A percentile compares a stretch with the other conserved stretches of the same genome.
Conservation (phyloP, 1,140 invertebrate genomes). For the Mycetomoellerius zeteki region DNA sequence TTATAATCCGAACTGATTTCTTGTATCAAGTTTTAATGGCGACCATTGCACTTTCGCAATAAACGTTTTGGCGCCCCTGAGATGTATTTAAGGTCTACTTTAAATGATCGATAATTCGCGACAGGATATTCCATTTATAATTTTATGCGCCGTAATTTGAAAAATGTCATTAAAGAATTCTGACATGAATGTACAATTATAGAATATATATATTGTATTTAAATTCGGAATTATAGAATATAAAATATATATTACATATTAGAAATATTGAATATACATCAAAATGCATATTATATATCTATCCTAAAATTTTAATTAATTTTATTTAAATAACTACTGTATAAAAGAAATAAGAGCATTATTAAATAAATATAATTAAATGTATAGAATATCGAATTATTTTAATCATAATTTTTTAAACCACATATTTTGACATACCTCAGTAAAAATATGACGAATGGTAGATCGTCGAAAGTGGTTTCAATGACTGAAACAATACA, state of each 20-base stretch:
- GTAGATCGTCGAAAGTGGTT: background rate
- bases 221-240: background rate
- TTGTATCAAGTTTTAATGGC: background rate
- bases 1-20: background rate
- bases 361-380: slow-evolving; percentile 13
- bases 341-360: background rate
- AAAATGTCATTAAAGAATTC: too few relatives aligned
- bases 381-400: slow-evolving; percentile 3
- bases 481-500: background rate
- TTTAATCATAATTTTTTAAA: background rate
- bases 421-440: background rate
- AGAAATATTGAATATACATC: background rate
- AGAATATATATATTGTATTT: background rate
- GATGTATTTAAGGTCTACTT: background rate
- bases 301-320: background rate
- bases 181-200: too few relatives aligned
- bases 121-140: background rate
- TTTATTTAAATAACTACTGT: background rate
- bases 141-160: too few relatives aligned
- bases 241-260: background rate
- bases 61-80: background rate
- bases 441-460: background rate
- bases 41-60: background rate
- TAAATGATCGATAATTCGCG: background rate
- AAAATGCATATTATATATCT: background rate